Evolutionary conservation across 2,797 vertebrate genomes (phyloP).

Genomic region (Sphenodon punctatus): DNA sequence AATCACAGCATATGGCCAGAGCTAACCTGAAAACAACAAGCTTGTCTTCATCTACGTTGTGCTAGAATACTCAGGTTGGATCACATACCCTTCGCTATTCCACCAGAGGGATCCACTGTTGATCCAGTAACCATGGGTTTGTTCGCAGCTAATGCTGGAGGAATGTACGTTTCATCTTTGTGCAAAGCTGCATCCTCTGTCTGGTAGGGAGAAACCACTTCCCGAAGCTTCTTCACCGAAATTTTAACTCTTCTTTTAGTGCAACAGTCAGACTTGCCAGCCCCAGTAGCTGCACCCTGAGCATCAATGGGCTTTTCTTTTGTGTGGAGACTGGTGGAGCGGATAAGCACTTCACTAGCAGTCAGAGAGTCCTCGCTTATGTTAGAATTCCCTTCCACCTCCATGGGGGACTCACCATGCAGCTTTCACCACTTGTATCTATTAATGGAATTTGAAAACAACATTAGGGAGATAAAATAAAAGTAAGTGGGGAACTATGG

Average conservation of each 20-base stretch:
- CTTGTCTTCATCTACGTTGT: rapidly evolving
- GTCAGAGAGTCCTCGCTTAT: conserved; percentile 56
- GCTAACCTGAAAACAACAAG: rapidly evolving
- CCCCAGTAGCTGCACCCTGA: background rate
- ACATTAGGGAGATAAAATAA: background rate
- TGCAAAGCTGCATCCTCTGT: background rate
- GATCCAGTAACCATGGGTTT: background rate
- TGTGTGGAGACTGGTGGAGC: conserved; percentile 54
- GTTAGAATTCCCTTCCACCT: background rate
- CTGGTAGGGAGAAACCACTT: conserved; percentile 19
- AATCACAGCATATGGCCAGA: too few species aligned
- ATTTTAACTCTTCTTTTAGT: background rate
- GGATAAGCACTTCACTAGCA: conserved; percentile 72
- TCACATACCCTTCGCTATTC: conserved; percentile 45
- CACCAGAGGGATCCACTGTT: background rate
- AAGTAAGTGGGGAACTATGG: background rate
- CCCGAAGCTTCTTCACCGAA: conserved; percentile 66
- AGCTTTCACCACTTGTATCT: background rate
- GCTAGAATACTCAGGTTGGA: rapidly evolving
- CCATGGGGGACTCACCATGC: background rate
- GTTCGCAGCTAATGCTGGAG: conserved; percentile 45
- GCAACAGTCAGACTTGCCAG: background rate
- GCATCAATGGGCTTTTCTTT: background rate
- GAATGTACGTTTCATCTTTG: background rate
- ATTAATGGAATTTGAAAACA: rapidly evolving